Conservation (phyloP, 2,797 vertebrate genomes). For the Propithecus deckenii region DNA sequence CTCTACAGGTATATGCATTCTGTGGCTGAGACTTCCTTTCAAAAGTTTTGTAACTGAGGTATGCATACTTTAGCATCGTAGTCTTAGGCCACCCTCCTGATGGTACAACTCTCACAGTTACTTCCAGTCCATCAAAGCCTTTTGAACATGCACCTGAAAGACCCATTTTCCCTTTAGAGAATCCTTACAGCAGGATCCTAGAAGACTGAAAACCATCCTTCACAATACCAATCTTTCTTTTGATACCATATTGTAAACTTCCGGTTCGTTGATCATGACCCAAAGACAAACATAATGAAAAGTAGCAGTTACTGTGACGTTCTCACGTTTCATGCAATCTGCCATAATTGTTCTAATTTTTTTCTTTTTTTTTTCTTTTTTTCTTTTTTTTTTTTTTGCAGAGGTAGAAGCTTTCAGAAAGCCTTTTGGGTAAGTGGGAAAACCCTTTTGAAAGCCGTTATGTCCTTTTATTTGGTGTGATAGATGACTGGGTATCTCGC, state of each 20-base stretch:
- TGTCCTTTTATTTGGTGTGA: slow-evolving; percentile 99
- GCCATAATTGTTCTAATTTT: slow-evolving; percentile 95
- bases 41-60: slow-evolving; percentile 99
- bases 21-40: slow-evolving; percentile 99
- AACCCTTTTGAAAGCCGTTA: slow-evolving; percentile 95
- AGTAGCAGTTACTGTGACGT: slow-evolving; percentile 94
- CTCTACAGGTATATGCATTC: slow-evolving; percentile 99
- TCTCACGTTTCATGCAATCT: slow-evolving; percentile 97
- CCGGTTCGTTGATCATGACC: slow-evolving; percentile 91
- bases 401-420: slow-evolving; percentile 99
- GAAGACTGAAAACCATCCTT: slow-evolving; percentile 91
- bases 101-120: slow-evolving; percentile 91
- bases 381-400: slow-evolving; percentile 92
- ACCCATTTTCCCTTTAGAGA: slow-evolving; percentile 95
- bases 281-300: slow-evolving; percentile 95
- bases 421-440: slow-evolving; percentile 98
- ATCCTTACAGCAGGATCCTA: slow-evolving; percentile 92
- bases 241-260: slow-evolving; percentile 90
- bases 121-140: slow-evolving; percentile 96
- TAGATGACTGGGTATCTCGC: slow-evolving; percentile 95
- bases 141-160: slow-evolving; percentile 95
- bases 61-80: slow-evolving; percentile 97
- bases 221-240: slow-evolving; percentile 92
- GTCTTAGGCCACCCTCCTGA: slow-evolving; percentile 95
- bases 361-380: slow-evolving; percentile 86